Evolutionary conservation across 1,140 invertebrate species (phyloP), one percentile per base, ranked within the genome.

Genomic region (Dinothrombium tinctorium): DNA sequence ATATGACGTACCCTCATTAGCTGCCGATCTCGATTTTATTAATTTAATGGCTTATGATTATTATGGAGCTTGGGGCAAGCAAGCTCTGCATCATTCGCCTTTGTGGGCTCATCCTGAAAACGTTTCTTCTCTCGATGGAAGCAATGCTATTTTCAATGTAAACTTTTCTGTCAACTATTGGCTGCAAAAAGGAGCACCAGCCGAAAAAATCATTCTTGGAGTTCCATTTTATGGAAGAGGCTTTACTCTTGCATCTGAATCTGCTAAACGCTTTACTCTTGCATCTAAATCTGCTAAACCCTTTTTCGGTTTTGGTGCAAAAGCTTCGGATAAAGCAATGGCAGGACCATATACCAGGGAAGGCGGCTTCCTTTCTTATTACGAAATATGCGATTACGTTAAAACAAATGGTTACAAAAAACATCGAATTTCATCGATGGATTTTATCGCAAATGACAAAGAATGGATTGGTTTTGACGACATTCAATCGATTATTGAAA

Each of bases 41-140:
- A 78, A 76, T 1, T 69, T 84, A 0, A 83, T 86, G 78, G 72
- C 73, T 0, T 86, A 83, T 40, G 82, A 87, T 53, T 82, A 81
- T 51, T 78, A 84, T 49, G 80, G 80, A 0, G 69, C 72, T 5
- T 86, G 79, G 79, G 80, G 86, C 51, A 55, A 64, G 2, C 44
- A 44, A 14, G 59, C 61, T 3, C 57, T 42, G 55, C 61, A 65
- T 46, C 59, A 65, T 38, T 47, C 61, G 1, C 64, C 64, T 21
- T 52, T 69, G 8, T 49, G 43, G 14, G 22, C 35, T 9, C 37
- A 53, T 25, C 42, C 49, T 12, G 23, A 28, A 45, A 20, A 43
- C 32, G n/a, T 42, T 29, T n/a, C 49, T 15, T 2, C 36, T n/a
- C 24, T 38, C 51, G 33, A 37, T 26, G 22, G 48, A 43, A 42